phyloP scores from a whole-genome alignment of 2,888 invertebrate genomes.

The Uloborus plumipes region DNA sequence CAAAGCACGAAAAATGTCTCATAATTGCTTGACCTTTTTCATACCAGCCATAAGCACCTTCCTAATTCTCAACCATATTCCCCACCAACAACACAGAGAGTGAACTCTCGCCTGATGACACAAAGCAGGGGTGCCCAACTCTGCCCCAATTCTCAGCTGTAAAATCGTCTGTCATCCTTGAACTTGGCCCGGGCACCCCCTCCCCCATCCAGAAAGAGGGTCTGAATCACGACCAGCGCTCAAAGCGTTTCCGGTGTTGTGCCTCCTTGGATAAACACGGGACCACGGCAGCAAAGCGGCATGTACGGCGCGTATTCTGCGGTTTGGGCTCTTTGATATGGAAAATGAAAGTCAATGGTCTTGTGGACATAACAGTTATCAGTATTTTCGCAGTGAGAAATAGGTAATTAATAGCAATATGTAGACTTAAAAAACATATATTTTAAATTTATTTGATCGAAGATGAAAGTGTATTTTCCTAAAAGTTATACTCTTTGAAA shows the following conservation, averaged over 20 bases:
- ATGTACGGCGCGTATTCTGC: too few relatives aligned
- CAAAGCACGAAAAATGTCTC: too few relatives aligned
- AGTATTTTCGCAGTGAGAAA: neutral
- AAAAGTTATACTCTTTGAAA: too few relatives aligned
- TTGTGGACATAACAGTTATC: neutral
- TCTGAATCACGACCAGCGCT: constrained; percentile 41
- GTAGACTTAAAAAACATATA: too few relatives aligned
- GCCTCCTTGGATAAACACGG: constrained; percentile 39
- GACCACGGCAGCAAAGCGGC: too few relatives aligned
- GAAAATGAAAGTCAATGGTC: too few relatives aligned
- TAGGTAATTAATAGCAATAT: neutral
- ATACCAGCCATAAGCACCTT: constrained; percentile 13
- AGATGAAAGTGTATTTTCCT: too few relatives aligned
- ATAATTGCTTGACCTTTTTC: too few relatives aligned
- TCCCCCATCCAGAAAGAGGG: constrained; percentile 14
- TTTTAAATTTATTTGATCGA: too few relatives aligned
- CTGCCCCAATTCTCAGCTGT: constrained; percentile 55
- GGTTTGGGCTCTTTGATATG: too few relatives aligned
- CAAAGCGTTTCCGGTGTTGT: constrained; percentile 34
- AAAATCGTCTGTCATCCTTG: constrained; percentile 34
- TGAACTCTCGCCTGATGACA: neutral
- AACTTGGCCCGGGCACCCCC: constrained; percentile 32
- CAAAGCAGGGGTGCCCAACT: constrained; percentile 8
- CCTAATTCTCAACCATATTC: constrained; percentile 19
- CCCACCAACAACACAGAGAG: too few relatives aligned